phyloP scores from a whole-genome alignment of 37 sponge, comb jelly and placozoan genomes.

The Agelas oroides region DNA sequence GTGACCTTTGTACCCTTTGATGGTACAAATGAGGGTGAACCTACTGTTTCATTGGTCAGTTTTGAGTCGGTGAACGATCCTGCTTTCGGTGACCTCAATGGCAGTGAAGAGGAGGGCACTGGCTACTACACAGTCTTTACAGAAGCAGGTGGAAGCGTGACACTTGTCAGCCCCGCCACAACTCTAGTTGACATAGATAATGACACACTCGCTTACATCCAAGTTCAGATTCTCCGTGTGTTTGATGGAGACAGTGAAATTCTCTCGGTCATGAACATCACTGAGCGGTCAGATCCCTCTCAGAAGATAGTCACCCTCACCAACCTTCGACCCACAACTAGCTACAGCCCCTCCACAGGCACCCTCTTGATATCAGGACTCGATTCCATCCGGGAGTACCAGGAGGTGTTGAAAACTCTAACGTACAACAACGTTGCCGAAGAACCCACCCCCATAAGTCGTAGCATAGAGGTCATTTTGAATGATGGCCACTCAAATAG shows the following conservation, averaged over 20 bases:
- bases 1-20: conserved; percentile 84
- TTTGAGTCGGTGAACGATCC: conserved; percentile 86
- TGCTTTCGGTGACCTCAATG: conserved; percentile 80
- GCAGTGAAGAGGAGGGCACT: conserved; percentile 27
- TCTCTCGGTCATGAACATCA: conserved; percentile 52
- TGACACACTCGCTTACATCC: conserved; percentile 47
- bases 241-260: conserved; percentile 57
- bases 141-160: conserved; percentile 73
- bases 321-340: conserved; percentile 25
- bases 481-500: conserved; percentile 67
- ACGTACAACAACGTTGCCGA: conserved; percentile 86
- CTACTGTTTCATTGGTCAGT: conserved; percentile 62
- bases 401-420: conserved; percentile 72
- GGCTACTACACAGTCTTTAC: conserved; percentile 36
- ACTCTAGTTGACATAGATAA: conserved; percentile 83
- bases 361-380: conserved; percentile 71
- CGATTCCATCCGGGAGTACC: conserved; percentile 63
- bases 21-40: conserved; percentile 56
- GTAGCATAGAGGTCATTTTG: conserved; percentile 57
- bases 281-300: conserved; percentile 10
- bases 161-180: conserved; percentile 25
- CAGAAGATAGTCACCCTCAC: conserved; percentile 16
- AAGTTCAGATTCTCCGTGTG: conserved; percentile 60
- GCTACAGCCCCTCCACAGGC: conserved; percentile 30
- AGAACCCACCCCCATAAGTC: conserved; percentile 68